Evolutionary conservation across 2,888 invertebrate genomes (phyloP).

Genomic region (Entomobrya multifasciata): DNA sequence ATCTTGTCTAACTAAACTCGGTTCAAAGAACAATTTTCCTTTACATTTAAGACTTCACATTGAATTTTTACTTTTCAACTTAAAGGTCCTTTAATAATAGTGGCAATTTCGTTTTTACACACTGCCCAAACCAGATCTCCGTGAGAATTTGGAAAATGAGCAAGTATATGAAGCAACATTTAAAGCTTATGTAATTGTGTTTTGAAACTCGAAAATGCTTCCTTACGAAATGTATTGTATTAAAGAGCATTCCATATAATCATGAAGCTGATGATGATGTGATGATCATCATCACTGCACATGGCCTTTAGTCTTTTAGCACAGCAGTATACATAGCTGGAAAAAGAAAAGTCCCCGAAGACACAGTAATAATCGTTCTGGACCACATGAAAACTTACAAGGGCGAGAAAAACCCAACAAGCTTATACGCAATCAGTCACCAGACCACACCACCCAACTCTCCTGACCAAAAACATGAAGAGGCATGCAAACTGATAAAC

Average conservation of each 20-base stretch:
- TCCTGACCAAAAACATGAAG: neutral
- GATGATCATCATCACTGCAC: conserved; percentile 28
- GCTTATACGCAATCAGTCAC: too few species aligned
- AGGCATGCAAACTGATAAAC: conserved; percentile 21
- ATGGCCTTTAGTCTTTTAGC: neutral
- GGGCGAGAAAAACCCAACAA: conserved; percentile 60
- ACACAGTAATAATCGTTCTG: conserved; percentile 55
- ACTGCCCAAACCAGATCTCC: conserved; percentile 67
- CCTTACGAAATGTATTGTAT: neutral
- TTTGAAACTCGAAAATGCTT: conserved; percentile 42
- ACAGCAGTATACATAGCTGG: neutral
- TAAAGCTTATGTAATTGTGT: neutral
- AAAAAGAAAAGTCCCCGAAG: conserved; percentile 41
- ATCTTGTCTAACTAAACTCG: too few species aligned
- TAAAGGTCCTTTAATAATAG: conserved; percentile 29
- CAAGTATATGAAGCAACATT: conserved; percentile 31
- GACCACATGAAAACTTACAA: conserved; percentile 63
- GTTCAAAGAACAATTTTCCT: neutral
- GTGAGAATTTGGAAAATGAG: conserved; percentile 69
- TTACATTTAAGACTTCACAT: conserved; percentile 5
- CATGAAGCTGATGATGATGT: neutral
- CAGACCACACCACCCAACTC: neutral
- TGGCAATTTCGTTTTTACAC: conserved; percentile 35
- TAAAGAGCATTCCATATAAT: neutral
- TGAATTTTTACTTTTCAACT: neutral